Base-by-base conservation (phyloP, 2,888 invertebrate genomes). In the Cheilosia vernalis region DNA sequence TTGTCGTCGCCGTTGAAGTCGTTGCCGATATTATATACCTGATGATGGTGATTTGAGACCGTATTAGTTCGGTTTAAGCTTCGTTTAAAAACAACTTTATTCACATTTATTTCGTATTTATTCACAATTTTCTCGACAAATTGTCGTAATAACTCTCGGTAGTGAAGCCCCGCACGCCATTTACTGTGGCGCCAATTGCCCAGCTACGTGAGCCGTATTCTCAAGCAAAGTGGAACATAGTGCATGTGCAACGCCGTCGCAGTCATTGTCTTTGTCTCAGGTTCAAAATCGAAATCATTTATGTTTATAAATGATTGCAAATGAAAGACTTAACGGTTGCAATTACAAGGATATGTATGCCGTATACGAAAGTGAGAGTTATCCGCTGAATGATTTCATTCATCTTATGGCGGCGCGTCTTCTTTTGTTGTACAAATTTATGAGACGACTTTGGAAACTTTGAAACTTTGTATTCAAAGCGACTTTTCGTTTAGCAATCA, bases 111-210 rank as follows among this genome's bases (percentile, higher is more conserved):
- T 72, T 44, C 79, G 61, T 40, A 79, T 79, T 79, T 79, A 79
- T 81, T 76, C 81, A 81, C 85, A 77, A 81, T 85, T 76, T 85
- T 85, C 81, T 60, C 76, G 55, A 81, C 76, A 85, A 76, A 85
- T 81, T 85, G 85, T 85, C 66, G 85, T 76, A 81, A 85, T 81
- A 85, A 81, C 76, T 85, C 76, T 55, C 61, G 30, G 53, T 58
- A 60, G 70, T 70, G 33, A 80, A 24, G 61, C 66, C 6, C 44
- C 66, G 76, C 67, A 24, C 79, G 84, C 70, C 79, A 70, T 74
- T 69, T 56, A 44, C 64, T 27, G 30, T 81, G 85, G 85, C 85
- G 85, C 85, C 85, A 85, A 66, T 67, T 72, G 67, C 51, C 72
- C 76, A 77, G n/a, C 76, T 85, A 85, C 85, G 85, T 85, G 85